Conservation (phyloP, 1,140 invertebrate genomes). For the Coboldia fuscipes region DNA sequence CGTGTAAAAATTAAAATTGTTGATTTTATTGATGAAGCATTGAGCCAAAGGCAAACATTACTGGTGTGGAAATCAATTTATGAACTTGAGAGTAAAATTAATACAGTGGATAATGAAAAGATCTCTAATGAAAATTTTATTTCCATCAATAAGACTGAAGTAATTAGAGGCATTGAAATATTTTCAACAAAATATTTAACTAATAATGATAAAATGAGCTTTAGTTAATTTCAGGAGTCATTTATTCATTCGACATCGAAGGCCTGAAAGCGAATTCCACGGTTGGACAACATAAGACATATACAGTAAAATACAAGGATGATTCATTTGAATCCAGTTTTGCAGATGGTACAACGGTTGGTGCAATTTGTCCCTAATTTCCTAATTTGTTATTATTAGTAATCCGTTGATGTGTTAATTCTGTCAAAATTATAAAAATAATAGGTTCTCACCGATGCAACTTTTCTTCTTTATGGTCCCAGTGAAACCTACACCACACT, state of each 20-base stretch:
- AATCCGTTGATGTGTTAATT: neutral
- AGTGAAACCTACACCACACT: neutral
- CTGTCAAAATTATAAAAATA: neutral
- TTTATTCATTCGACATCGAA: neutral
- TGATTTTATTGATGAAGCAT: neutral
- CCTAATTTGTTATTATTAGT: neutral
- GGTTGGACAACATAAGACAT: neutral
- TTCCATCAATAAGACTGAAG: neutral
- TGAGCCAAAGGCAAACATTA: neutral
- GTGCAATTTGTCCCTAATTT: neutral
- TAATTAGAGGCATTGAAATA: no score
- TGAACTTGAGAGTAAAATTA: neutral
- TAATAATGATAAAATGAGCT: neutral
- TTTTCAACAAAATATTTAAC: no score
- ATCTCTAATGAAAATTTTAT: neutral
- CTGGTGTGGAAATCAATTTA: neutral
- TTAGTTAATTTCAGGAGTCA: neutral
- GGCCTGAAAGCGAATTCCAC: neutral
- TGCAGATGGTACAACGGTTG: neutral
- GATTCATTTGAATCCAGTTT: neutral
- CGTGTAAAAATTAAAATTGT: neutral
- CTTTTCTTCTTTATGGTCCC: neutral
- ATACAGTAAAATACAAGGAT: neutral
- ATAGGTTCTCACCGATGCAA: neutral
- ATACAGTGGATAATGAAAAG: neutral